Evolutionary conservation across 2,888 invertebrate species (phyloP).

Genomic region (Gerris lacustris): DNA sequence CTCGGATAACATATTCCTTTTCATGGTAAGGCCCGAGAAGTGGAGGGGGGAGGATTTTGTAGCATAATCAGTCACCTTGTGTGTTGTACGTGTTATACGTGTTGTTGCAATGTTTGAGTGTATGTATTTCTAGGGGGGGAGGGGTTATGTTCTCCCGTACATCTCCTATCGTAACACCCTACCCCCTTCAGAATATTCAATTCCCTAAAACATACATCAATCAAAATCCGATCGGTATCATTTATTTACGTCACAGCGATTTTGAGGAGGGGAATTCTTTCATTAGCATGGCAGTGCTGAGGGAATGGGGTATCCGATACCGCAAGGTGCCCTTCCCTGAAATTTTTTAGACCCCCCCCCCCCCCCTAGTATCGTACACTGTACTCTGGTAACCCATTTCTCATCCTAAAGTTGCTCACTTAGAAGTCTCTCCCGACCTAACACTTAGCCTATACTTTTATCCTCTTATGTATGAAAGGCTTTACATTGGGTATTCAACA

Average conservation of each 20-base stretch:
- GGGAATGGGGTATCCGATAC: background rate
- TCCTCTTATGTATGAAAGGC: no score
- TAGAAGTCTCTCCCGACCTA: no score
- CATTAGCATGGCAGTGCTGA: slow-evolving; percentile 1
- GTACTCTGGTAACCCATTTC: no score
- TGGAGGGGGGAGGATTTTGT: background rate
- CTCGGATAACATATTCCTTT: no score
- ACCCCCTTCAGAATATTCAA: slow-evolving; percentile 3
- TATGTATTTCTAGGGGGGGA: no score
- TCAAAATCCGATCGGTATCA: slow-evolving; percentile 5
- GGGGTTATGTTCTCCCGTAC: no score
- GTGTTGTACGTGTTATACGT: background rate
- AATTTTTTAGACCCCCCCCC: no score
- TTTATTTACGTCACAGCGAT: background rate
- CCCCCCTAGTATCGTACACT: no score
- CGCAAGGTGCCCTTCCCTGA: no score
- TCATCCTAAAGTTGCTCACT: no score
- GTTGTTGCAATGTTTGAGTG: background rate
- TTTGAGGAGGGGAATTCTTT: background rate
- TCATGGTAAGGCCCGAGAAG: background rate
- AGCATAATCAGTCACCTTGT: slow-evolving; percentile 1
- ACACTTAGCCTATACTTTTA: no score
- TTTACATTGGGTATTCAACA: no score
- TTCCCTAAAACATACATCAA: slow-evolving; percentile 5
- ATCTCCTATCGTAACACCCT: background rate